Percentiles rank a stretch among this genome's conserved stretches.
Conservation (phyloP, 2,888 invertebrate genomes). For the Ochropacha duplaris region DNA sequence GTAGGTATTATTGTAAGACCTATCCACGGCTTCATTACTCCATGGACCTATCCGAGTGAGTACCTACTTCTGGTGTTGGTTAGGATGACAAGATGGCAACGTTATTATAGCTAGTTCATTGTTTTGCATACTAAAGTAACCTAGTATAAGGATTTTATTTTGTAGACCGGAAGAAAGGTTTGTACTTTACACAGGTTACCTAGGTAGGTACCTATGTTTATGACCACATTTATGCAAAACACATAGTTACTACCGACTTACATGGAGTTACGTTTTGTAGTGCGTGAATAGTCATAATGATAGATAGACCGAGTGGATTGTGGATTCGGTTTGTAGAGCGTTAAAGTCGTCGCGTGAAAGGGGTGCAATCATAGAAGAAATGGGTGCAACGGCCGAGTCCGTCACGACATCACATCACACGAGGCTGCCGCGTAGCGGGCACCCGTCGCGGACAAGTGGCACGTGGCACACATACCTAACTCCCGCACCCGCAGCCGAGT, state of each 20-base stretch:
- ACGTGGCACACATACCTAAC: conserved; percentile 75
- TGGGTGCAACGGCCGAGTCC: conserved; percentile 78
- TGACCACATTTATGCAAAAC: too few relatives aligned
- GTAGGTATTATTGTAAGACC: too few relatives aligned
- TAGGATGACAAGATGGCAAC: not conserved
- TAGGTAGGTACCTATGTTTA: too few relatives aligned
- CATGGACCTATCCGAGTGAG: conserved; percentile 39
- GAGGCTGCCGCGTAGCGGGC: too few relatives aligned
- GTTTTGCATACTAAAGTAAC: not conserved
- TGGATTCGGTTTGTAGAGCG: conserved; percentile 79
- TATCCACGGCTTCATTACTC: not conserved
- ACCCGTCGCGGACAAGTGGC: conserved; percentile 56
- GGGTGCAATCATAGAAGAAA: too few relatives aligned
- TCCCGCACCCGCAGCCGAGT: conserved; percentile 59
- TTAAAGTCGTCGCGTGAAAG: conserved; percentile 74
- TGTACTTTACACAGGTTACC: conserved; percentile 8
- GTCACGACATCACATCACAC: conserved; percentile 38
- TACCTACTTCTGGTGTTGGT: conserved; percentile 41
- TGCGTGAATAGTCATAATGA: conserved; percentile 49
- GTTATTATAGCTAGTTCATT: not conserved
- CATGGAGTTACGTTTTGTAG: conserved; percentile 35
- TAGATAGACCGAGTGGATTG: conserved; percentile 55
- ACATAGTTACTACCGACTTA: conserved; percentile 32
- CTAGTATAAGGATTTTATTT: not conserved
- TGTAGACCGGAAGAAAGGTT: not conserved